phyloP scores from a whole-genome alignment of 2,797 vertebrate genomes.

The Xiphophorus birchmanni region DNA sequence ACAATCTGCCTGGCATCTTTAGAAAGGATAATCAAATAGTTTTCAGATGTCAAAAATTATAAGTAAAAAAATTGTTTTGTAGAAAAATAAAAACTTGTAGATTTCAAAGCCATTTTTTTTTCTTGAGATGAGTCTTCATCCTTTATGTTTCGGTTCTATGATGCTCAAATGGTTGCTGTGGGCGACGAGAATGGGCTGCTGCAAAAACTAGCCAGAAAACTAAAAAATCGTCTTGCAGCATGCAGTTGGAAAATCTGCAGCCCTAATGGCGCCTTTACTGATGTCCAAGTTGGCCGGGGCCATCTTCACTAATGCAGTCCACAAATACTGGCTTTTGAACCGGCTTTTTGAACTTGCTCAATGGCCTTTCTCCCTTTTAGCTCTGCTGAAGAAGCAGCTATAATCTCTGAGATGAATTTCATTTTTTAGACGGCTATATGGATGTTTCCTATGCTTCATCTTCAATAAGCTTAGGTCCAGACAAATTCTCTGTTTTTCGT shows the following conservation, averaged over 20 bases:
- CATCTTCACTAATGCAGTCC: neutral
- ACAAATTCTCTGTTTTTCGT: neutral
- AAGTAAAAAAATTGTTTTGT: too few species aligned
- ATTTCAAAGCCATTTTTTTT: neutral
- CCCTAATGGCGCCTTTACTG: neutral
- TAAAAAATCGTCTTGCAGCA: neutral
- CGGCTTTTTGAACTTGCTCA: neutral
- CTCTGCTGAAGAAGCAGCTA: neutral
- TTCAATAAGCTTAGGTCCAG: neutral
- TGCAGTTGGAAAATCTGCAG: neutral
- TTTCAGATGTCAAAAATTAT: neutral
- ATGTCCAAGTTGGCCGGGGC: neutral
- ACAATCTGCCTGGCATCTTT: neutral
- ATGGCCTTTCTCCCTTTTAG: neutral
- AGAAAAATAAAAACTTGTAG: neutral
- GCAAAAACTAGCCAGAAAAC: neutral
- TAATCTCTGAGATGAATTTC: neutral
- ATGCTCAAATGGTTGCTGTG: neutral
- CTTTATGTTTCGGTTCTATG: neutral
- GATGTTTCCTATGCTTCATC: neutral
- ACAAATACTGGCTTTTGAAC: neutral
- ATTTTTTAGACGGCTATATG: neutral
- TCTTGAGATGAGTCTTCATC: neutral
- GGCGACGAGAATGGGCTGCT: neutral
- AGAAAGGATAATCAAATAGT: neutral